Evolutionary conservation across 2,113 vertebrate species (phyloP), one percentile per base, ranked within the genome.

Genomic region (Morone saxatilis): DNA sequence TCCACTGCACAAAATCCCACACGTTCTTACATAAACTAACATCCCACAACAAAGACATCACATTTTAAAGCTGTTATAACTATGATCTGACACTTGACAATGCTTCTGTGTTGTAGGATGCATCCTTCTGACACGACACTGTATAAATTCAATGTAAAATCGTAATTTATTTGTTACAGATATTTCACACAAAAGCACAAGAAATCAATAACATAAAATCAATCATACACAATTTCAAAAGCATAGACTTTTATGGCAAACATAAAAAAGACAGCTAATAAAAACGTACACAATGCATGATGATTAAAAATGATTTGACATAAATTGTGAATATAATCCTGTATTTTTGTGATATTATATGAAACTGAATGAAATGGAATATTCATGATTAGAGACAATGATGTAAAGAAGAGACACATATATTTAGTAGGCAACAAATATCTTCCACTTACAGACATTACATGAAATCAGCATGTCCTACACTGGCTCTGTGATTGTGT

Each of bases 1-100:
- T 61, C 25, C 13, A 7, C 48, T 63, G 54, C 54, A 83, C 72
- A 84, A 66, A 76, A 65, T 51, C 66, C 61, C 56, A 53, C 57
- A 59, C 31, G 53, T 50, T 80, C 47, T 82, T 72, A 80, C 10
- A 40, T 67, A 74, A 83, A 43, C 12, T 16, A 7, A 66, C 16
- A 3, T 71, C 41, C 62, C 17, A 45, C 38, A 45, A 65, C 38
- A 67, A 50, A 69, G n/a, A 84, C 13, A 3, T 3, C 57, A 51
- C 6, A 19, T 53, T 50, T 22, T 31, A 47, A 48, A 63, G 36
- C 51, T 56, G 16, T 65, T 53, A 7, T 8, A 60, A 43, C 16
- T 38, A 10, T 72, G 48, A 65, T 22, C 43, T 43, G 14, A 59
- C 3, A 36, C 19, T 13, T 57, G 0, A 43, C 0, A 65, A 22